phyloP scores from a whole-genome alignment of 37 sponge, comb jelly and placozoan genomes.

The Oopsacas minuta region DNA sequence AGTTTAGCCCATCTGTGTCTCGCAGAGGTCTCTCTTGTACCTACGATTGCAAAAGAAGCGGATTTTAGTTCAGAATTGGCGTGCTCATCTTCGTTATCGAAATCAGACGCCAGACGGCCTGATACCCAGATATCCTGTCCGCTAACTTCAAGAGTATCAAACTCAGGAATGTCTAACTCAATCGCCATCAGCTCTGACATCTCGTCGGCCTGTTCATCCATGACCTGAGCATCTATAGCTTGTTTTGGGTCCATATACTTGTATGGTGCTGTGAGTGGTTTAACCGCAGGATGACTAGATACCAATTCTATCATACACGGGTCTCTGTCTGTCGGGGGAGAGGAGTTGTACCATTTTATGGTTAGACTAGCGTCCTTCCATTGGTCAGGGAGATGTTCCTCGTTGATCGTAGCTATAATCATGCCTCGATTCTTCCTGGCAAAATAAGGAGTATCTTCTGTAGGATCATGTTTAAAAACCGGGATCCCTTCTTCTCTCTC shows the following conservation, averaged over 20 bases:
- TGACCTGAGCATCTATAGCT: background rate
- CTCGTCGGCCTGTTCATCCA: background rate
- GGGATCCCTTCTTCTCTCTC: background rate
- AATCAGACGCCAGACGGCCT: background rate
- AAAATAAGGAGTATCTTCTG: background rate
- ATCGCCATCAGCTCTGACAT: constrained; percentile 7
- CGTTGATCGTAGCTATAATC: background rate
- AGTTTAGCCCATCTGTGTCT: background rate
- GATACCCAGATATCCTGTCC: background rate
- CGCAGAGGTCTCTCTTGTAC: background rate
- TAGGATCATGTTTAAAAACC: background rate
- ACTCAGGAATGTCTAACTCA: background rate
- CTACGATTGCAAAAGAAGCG: background rate
- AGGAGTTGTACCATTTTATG: background rate
- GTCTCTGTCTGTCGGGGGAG: background rate
- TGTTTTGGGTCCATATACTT: background rate
- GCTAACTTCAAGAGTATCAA: background rate
- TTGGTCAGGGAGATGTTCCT: background rate
- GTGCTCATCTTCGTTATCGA: background rate
- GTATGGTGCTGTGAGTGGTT: background rate
- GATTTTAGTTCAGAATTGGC: background rate
- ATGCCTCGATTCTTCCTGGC: background rate
- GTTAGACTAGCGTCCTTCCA: background rate
- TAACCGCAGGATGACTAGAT: background rate
- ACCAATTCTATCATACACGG: background rate